A percentile compares a stretch with the other conserved stretches of the same genome.
phyloP scores from a whole-genome alignment of 1,140 invertebrate genomes.

The Dendroctonus valens region DNA sequence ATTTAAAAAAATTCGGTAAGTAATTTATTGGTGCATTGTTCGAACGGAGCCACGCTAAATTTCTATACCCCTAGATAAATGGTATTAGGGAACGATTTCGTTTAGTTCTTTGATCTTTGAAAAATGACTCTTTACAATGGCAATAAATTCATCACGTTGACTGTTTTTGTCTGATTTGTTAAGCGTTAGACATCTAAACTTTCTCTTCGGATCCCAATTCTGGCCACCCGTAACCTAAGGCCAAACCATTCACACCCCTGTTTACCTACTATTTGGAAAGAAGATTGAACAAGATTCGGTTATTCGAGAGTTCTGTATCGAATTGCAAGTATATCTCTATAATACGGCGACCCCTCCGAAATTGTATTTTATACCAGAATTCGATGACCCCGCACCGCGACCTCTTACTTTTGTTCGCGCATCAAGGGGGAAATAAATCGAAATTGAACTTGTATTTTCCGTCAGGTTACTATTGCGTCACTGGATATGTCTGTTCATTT shows the following conservation, averaged over 20 bases:
- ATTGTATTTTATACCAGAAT: constrained; percentile 21
- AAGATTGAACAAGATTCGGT: constrained; percentile 21
- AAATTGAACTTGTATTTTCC: constrained; percentile 31
- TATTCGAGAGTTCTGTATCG: constrained; percentile 19
- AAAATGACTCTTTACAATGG: too few relatives aligned
- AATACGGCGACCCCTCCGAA: constrained; percentile 19
- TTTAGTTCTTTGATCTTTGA: too few relatives aligned
- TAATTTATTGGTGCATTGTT: too few relatives aligned
- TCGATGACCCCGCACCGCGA: constrained; percentile 17
- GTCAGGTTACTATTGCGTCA: constrained; percentile 20
- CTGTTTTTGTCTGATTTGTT: too few relatives aligned
- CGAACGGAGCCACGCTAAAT: too few relatives aligned
- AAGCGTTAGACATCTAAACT: too few relatives aligned
- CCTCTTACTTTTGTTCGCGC: constrained; percentile 19
- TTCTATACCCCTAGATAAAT: too few relatives aligned
- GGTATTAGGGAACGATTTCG: too few relatives aligned
- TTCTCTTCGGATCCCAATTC: too few relatives aligned
- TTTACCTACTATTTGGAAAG: constrained; percentile 10
- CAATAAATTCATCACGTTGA: too few relatives aligned
- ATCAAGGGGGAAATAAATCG: constrained; percentile 28
- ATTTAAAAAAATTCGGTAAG: too few relatives aligned
- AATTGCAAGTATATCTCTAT: constrained; percentile 28
- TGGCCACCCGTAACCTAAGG: neutral
- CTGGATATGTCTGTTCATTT: constrained; percentile 15
- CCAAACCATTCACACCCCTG: constrained; percentile 19